phyloP scores from a whole-genome alignment of 1,140 invertebrate species.

The Brachionus asplanchnoidis region DNA sequence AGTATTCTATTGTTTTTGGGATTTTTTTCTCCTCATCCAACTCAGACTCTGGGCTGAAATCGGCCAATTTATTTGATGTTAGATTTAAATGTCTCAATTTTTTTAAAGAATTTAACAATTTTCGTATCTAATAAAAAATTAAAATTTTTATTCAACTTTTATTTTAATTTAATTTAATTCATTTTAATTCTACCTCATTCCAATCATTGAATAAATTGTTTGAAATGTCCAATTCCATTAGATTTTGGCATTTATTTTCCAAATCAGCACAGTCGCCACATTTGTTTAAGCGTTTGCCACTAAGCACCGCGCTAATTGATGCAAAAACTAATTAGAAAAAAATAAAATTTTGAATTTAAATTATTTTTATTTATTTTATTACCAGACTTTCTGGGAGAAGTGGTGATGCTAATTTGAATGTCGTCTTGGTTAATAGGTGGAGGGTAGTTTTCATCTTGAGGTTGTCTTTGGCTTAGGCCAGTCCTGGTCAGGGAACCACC shows the following conservation, averaged over 20 bases:
- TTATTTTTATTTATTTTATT: neutral
- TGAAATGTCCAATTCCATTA: conserved; percentile 12
- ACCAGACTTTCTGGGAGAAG: conserved; percentile 18
- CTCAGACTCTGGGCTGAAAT: neutral
- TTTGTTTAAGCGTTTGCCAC: neutral
- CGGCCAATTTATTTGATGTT: neutral
- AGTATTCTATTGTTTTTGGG: neutral
- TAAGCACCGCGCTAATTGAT: neutral
- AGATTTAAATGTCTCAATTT: conserved; percentile 1
- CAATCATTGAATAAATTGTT: conserved; percentile 5
- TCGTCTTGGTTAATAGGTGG: neutral
- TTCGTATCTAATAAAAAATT: neutral
- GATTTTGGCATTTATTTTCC: conserved; percentile 3
- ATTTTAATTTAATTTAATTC: neutral
- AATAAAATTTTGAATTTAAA: neutral
- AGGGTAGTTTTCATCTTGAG: neutral
- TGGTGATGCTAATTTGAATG: neutral
- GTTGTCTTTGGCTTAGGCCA: neutral
- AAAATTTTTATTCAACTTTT: neutral
- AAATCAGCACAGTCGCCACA: conserved; percentile 3
- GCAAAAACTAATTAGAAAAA: neutral
- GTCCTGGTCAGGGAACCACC: neutral
- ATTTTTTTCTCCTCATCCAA: neutral
- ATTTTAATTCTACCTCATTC: neutral
- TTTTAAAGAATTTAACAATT: neutral